A percentile compares a stretch with the other conserved stretches of the same genome.
phyloP scores from a whole-genome alignment of 2,888 invertebrate genomes.

The Myopa testacea region DNA sequence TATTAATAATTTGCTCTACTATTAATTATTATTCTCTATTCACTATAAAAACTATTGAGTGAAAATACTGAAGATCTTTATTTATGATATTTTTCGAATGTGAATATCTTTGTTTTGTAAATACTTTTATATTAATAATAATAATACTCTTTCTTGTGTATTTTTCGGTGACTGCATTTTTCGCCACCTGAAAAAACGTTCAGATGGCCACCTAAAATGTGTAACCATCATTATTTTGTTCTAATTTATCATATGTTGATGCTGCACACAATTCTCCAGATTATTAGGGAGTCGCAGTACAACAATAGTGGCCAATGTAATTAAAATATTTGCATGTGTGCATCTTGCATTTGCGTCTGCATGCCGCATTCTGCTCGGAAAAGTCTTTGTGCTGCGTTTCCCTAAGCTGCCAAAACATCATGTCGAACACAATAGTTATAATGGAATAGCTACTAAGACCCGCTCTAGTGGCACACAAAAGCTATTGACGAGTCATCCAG shows the following conservation, averaged over 20 bases:
- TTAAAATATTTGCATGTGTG: neutral
- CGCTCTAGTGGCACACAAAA: neutral
- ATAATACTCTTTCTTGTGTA: too few species aligned
- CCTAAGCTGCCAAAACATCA: slow-evolving; percentile 20
- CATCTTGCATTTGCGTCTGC: neutral
- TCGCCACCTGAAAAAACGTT: too few species aligned
- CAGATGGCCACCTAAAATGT: too few species aligned
- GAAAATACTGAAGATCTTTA: neutral
- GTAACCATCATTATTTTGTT: too few species aligned
- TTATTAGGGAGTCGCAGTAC: neutral
- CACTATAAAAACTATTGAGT: neutral
- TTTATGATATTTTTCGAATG: too few species aligned
- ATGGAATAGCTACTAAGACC: neutral
- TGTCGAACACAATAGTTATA: slow-evolving; percentile 13
- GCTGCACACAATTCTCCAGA: neutral
- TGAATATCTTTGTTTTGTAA: too few species aligned
- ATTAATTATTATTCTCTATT: neutral
- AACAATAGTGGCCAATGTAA: neutral
- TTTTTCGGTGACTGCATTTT: too few species aligned
- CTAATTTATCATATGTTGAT: neutral
- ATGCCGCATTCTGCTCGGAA: neutral
- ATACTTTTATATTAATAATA: neutral
- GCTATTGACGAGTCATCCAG: neutral
- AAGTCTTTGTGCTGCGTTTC: too few species aligned
- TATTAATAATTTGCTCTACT: neutral